Conservation (phyloP, 2,888 invertebrate genomes). For the Bhutanitis thaidina region DNA sequence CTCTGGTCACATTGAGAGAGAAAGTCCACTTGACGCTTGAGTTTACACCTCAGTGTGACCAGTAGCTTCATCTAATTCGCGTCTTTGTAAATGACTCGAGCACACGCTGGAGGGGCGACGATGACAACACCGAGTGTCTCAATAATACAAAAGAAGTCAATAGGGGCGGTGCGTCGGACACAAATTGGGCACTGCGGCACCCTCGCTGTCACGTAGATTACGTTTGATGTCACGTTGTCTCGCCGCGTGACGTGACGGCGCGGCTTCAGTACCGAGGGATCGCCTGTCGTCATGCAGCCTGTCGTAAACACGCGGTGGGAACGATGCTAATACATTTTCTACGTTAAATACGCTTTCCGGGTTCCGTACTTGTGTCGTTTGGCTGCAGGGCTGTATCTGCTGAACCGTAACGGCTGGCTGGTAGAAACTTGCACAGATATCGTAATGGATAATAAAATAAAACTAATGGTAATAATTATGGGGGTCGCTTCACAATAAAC, state of each 20-base stretch:
- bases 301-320: slow-evolving; percentile 2
- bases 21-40: too few species aligned
- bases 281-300: not conserved
- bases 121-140: slow-evolving; percentile 5
- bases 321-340: not conserved
- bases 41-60: too few species aligned
- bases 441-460: too few species aligned
- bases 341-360: too few species aligned
- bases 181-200: slow-evolving; percentile 18
- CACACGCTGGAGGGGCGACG: not conserved
- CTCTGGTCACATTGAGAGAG: too few species aligned
- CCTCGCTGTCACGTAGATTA: slow-evolving; percentile 4
- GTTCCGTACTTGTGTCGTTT: too few species aligned
- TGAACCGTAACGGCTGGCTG: too few species aligned
- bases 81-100: not conserved
- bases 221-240: slow-evolving; percentile 2
- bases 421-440: too few species aligned
- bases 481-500: too few species aligned
- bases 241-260: not conserved
- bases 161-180: slow-evolving; percentile 6
- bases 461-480: too few species aligned
- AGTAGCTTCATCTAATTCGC: too few species aligned
- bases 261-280: not conserved
- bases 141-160: slow-evolving; percentile 12
- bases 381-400: too few species aligned